phyloP scores from a whole-genome alignment of 2,888 invertebrate species.

The Synanthedon vespiformis region DNA sequence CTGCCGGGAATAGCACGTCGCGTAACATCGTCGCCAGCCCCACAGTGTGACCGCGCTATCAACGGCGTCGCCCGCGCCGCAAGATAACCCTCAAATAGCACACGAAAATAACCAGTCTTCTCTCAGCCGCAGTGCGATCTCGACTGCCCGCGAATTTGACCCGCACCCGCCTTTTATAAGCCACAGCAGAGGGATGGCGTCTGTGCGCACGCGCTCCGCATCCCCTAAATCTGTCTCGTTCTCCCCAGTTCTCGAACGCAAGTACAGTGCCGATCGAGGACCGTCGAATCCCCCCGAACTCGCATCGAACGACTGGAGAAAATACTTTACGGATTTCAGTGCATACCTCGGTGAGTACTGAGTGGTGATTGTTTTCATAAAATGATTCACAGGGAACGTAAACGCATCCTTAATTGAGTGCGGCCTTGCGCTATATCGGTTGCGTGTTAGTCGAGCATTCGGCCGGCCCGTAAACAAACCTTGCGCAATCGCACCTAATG shows the following conservation, averaged over 20 bases:
- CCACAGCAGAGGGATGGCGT: conserved; percentile 61
- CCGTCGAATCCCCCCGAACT: conserved; percentile 44
- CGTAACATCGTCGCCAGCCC: conserved; percentile 51
- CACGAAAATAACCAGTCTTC: conserved; percentile 61
- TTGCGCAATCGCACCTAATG: conserved; percentile 43
- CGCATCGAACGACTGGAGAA: conserved; percentile 54
- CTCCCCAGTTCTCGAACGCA: conserved; percentile 72
- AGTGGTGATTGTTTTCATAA: conserved; percentile 19
- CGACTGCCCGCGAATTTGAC: conserved; percentile 49
- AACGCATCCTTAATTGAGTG: conserved; percentile 36
- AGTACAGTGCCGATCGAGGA: conserved; percentile 59
- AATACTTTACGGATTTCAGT: conserved; percentile 64
- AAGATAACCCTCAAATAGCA: conserved; percentile 48
- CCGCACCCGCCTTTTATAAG: conserved; percentile 50
- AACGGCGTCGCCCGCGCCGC: conserved; percentile 51
- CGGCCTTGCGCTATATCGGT: conserved; percentile 65
- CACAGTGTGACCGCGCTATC: conserved; percentile 62
- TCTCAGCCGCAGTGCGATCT: conserved; percentile 55
- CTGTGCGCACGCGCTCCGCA: conserved; percentile 74
- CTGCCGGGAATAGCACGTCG: conserved; percentile 68
- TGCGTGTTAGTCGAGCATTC: conserved; percentile 55
- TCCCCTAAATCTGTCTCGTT: conserved; percentile 76
- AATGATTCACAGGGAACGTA: conserved; percentile 37
- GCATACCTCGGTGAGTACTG: conserved; percentile 61
- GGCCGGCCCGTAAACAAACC: conserved; percentile 50